A percentile compares a stretch with the other conserved stretches of the same genome.
Conservation (phyloP, 1,140 invertebrate species). For the Trachymyrmex cornetzi region DNA sequence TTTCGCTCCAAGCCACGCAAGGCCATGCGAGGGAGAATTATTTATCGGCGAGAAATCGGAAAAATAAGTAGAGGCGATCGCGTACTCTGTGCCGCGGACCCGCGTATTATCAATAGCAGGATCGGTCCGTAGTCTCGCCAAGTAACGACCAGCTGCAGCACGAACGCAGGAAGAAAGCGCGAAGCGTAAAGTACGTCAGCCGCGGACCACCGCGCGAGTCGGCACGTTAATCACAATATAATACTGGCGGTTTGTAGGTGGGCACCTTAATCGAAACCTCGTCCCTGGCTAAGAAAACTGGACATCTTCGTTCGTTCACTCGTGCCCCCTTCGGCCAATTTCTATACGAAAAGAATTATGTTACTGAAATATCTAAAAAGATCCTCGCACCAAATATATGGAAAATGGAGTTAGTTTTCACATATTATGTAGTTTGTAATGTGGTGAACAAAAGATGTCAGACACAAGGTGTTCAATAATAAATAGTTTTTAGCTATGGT, state of each 20-base stretch:
- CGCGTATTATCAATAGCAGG: slow-evolving; percentile 54
- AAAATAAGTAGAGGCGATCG: slow-evolving; percentile 24
- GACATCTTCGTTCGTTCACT: slow-evolving; percentile 58
- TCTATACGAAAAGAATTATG: not conserved
- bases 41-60: slow-evolving; percentile 54
- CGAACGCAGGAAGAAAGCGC: slow-evolving; percentile 19
- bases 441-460: no score
- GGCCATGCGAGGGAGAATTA: slow-evolving; percentile 24
- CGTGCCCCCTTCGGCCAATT: slow-evolving; percentile 35
- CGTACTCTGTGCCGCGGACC: not conserved
- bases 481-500: no score
- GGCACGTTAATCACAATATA: slow-evolving; percentile 75
- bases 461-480: no score
- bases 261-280: slow-evolving; percentile 71
- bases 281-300: slow-evolving; percentile 53
- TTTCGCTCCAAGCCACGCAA: not conserved
- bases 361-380: no score
- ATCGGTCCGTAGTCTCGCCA: slow-evolving; percentile 41
- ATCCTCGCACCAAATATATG: no score
- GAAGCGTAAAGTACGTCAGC: slow-evolving; percentile 29
- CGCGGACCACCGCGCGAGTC: slow-evolving; percentile 68
- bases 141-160: slow-evolving; percentile 42
- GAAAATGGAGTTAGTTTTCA: no score
- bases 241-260: slow-evolving; percentile 70
- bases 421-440: no score